Percentiles rank a stretch among this genome's conserved stretches.
These are phyloP conservation scores for Megamerina dolium DNA, from an alignment of 2,888 invertebrate genomes.

Conservation along the genomic window DNA sequence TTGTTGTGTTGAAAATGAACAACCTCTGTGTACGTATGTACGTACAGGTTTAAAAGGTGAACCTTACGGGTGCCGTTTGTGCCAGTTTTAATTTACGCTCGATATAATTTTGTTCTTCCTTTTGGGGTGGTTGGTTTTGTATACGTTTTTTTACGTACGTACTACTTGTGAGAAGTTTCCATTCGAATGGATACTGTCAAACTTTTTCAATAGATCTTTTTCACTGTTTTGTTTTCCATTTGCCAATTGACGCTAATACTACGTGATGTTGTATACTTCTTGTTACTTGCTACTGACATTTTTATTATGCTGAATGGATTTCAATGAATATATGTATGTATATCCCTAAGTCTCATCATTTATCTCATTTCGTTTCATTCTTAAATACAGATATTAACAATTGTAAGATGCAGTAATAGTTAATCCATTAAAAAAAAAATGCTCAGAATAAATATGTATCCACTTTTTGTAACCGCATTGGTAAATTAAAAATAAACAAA, in stretches of 20 bases:
- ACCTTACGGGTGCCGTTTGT: too few relatives aligned
- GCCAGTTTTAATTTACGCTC: constrained; percentile 14
- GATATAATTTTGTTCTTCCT: constrained; percentile 16
- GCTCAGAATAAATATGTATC: too few relatives aligned
- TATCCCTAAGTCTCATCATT: too few relatives aligned
- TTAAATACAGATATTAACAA: too few relatives aligned
- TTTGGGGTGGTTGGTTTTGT: constrained; percentile 11
- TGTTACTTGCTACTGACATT: constrained; percentile 24
- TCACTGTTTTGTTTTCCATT: constrained; percentile 11
- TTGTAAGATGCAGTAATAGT: too few relatives aligned
- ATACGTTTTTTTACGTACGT: constrained; percentile 9
- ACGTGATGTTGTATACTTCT: constrained; percentile 31
- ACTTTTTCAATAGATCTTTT: constrained; percentile 31
- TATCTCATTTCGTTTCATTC: too few relatives aligned
- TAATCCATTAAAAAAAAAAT: too few relatives aligned
- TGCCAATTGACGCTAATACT: constrained; percentile 41
- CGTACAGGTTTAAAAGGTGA: too few relatives aligned
- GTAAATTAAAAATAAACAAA: constrained; percentile 32
- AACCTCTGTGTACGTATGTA: too few relatives aligned
- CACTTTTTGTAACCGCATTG: constrained; percentile 28
- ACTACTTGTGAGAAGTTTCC: constrained; percentile 34
- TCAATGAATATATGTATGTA: too few relatives aligned
- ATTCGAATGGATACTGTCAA: constrained; percentile 42
- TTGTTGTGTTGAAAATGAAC: too few relatives aligned
- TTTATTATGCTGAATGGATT: constrained; percentile 24